phyloP scores from a whole-genome alignment of 1,140 invertebrate genomes.

The Hyles euphorbiae region DNA sequence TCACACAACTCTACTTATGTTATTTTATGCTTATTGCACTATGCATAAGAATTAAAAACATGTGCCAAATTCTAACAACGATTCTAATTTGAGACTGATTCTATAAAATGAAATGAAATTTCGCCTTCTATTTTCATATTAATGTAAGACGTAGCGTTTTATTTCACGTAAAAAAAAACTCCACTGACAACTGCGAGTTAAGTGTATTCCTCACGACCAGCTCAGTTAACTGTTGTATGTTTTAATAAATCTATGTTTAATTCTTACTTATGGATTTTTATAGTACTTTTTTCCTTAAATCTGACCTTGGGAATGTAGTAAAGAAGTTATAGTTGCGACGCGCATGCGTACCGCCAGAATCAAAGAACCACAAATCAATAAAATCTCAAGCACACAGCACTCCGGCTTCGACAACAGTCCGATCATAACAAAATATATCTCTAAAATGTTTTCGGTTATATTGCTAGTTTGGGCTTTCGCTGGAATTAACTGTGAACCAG shows the following conservation, averaged over 20 bases:
- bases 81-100: conserved; percentile 65
- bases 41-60: conserved; percentile 9
- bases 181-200: conserved; percentile 4
- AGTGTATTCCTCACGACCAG: conserved; percentile 31
- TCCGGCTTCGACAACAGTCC: conserved; percentile 27
- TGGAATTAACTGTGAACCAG: conserved; percentile 56
- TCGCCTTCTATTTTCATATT: conserved; percentile 66
- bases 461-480: conserved; percentile 35
- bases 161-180: conserved; percentile 15
- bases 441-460: conserved; percentile 51
- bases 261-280: conserved; percentile 30
- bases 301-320: conserved; percentile 40
- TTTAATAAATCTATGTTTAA: conserved; percentile 46
- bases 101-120: conserved; percentile 62
- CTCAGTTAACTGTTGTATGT: conserved; percentile 40
- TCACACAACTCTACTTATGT: conserved; percentile 7
- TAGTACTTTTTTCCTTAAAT: conserved; percentile 16
- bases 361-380: conserved; percentile 54
- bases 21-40: no score
- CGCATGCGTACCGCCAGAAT: conserved; percentile 53
- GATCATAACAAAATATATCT: conserved; percentile 41
- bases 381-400: conserved; percentile 28
- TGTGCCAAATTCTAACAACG: conserved; percentile 49
- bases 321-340: conserved; percentile 22
- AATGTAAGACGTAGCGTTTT: conserved; percentile 45